Evolutionary conservation across 2,797 vertebrate genomes (phyloP).

Genomic region (Tympanoctomys barrerae): DNA sequence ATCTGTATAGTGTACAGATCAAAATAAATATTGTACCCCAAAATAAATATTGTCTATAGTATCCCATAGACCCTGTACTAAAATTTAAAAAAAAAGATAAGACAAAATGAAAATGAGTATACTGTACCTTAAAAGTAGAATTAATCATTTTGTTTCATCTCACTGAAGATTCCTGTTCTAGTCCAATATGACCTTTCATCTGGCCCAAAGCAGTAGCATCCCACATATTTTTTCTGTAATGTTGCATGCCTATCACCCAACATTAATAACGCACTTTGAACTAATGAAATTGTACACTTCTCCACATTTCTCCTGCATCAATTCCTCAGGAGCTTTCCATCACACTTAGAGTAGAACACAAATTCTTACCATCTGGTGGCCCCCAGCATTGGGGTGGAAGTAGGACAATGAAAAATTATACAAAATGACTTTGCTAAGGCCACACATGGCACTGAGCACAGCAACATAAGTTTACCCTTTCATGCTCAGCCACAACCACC

Average conservation of each 20-base stretch:
- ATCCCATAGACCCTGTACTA: no score
- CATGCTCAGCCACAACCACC: not conserved
- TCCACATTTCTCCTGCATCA: not conserved
- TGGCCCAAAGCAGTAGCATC: not conserved
- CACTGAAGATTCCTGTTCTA: not conserved
- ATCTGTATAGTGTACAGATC: no score
- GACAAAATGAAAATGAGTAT: not conserved
- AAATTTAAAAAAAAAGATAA: not conserved
- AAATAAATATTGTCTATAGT: no score
- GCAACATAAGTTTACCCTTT: not conserved
- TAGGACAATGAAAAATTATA: not conserved
- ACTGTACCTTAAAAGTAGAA: not conserved
- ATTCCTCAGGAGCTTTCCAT: not conserved
- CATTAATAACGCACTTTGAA: not conserved
- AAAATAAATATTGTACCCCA: no score
- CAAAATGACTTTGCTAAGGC: not conserved
- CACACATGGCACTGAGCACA: not conserved
- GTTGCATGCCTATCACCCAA: not conserved
- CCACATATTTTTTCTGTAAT: not conserved
- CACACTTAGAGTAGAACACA: not conserved
- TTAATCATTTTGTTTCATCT: not conserved
- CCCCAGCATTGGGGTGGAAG: not conserved
- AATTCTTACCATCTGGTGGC: accelerated
- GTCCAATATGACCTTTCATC: not conserved
- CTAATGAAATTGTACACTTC: not conserved